Evolutionary conservation across 2,888 invertebrate species (phyloP).

Genomic region (Timandra comae): DNA sequence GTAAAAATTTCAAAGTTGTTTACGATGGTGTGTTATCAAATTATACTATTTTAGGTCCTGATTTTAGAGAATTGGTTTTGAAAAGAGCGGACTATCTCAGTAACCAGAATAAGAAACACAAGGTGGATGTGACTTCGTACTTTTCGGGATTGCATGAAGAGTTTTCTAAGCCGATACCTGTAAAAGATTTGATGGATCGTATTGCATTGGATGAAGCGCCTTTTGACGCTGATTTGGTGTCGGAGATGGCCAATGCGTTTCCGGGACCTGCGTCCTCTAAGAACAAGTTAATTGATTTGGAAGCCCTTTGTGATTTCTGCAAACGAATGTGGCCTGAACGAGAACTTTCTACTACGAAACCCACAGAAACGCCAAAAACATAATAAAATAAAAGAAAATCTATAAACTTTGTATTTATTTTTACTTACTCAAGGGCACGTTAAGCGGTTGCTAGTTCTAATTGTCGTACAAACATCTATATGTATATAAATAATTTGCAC

Average conservation of each 20-base stretch:
- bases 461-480: too few species aligned
- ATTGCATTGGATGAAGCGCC: conserved; percentile 15
- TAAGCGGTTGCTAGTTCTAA: too few species aligned
- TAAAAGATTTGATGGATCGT: conserved; percentile 18
- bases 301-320: conserved; percentile 34
- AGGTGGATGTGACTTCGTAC: conserved; percentile 26
- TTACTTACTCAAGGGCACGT: neutral
- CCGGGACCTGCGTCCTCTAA: conserved; percentile 33
- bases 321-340: conserved; percentile 42
- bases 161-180: conserved; percentile 12
- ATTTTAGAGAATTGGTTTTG: conserved; percentile 31
- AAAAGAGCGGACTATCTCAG: conserved; percentile 33
- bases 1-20: conserved; percentile 27
- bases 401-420: conserved; percentile 5
- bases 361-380: conserved; percentile 19
- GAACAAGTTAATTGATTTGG: conserved; percentile 27
- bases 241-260: conserved; percentile 28
- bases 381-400: conserved; percentile 6
- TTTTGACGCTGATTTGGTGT: conserved; percentile 29
- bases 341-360: conserved; percentile 36
- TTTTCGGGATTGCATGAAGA: conserved; percentile 25
- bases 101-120: conserved; percentile 17
- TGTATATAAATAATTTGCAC: too few species aligned
- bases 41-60: conserved; percentile 27
- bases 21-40: conserved; percentile 29